These are phyloP conservation scores for Labia minor DNA, from an alignment of 2,888 invertebrate genomes.

Conservation along the genomic window DNA sequence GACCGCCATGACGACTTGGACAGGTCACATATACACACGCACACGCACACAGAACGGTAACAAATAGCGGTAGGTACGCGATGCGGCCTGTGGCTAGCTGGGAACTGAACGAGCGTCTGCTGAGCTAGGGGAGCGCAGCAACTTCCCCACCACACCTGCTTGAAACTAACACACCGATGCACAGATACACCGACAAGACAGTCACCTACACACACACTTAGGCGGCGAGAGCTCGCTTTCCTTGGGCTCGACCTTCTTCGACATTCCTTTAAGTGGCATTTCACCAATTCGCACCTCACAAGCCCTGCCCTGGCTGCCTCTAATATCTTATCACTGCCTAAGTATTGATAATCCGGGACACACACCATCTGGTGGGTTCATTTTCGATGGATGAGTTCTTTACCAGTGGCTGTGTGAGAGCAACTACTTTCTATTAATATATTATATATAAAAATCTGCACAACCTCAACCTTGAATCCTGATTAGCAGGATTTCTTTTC, in stretches of 20 bases:
- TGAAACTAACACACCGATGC: too few relatives aligned
- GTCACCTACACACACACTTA: neutral
- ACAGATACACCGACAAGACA: neutral
- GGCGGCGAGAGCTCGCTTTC: neutral
- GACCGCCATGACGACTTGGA: neutral
- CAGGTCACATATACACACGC: neutral
- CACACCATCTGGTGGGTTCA: too few relatives aligned
- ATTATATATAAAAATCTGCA: too few relatives aligned
- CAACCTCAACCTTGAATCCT: too few relatives aligned
- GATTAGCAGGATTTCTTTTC: too few relatives aligned
- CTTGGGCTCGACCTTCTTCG: slow-evolving; percentile 3
- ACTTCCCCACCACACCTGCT: too few relatives aligned
- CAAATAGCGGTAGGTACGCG: neutral
- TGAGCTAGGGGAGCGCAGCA: neutral
- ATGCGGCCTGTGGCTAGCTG: neutral
- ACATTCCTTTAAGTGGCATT: neutral
- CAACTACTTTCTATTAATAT: too few relatives aligned
- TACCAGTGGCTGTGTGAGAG: too few relatives aligned
- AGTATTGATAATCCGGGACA: too few relatives aligned
- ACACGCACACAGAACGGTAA: neutral
- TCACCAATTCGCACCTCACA: neutral
- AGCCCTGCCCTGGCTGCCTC: neutral
- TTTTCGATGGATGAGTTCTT: too few relatives aligned
- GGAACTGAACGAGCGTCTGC: neutral
- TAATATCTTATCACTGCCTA: too few relatives aligned